These are phyloP conservation scores for Pachliopta kotzebuea DNA, from an alignment of 2,888 invertebrate genomes.

Conservation along the genomic window DNA sequence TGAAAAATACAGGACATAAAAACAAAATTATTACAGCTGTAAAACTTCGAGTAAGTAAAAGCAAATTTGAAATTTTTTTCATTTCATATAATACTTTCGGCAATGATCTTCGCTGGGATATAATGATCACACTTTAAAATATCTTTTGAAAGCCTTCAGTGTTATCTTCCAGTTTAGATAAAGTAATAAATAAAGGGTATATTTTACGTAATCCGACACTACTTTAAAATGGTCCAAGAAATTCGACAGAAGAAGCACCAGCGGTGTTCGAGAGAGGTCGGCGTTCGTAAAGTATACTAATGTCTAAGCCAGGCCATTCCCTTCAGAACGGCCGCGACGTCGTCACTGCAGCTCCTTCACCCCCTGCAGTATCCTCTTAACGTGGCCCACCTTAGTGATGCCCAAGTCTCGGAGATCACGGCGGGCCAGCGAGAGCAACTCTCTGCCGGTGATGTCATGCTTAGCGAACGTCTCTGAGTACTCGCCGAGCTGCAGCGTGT, in stretches of 20 bases:
- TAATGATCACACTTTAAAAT: constrained; percentile 21
- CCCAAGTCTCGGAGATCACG: constrained; percentile 95
- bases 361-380: constrained; percentile 95
- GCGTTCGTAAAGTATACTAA: constrained; percentile 23
- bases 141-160: constrained; percentile 17
- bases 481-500: constrained; percentile 92
- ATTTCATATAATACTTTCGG: constrained; percentile 3
- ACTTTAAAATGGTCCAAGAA: constrained; percentile 29
- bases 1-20: not conserved
- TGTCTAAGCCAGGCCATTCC: constrained; percentile 59
- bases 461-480: constrained; percentile 94
- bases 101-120: constrained; percentile 20
- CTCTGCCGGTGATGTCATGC: constrained; percentile 95
- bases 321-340: constrained; percentile 72
- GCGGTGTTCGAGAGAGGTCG: constrained; percentile 21
- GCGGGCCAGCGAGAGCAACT: constrained; percentile 91
- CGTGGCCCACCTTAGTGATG: constrained; percentile 96
- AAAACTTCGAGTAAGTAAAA: constrained; percentile 1
- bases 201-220: constrained; percentile 16
- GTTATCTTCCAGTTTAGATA: not conserved
- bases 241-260: constrained; percentile 15
- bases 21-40: constrained; percentile 6
- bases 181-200: constrained; percentile 3
- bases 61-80: not conserved
- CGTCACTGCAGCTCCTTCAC: constrained; percentile 88